Percentiles rank a stretch among this genome's conserved stretches.
Evolutionary conservation across 2,888 invertebrate genomes (phyloP).

Genomic region (Malachius bipustulatus): DNA sequence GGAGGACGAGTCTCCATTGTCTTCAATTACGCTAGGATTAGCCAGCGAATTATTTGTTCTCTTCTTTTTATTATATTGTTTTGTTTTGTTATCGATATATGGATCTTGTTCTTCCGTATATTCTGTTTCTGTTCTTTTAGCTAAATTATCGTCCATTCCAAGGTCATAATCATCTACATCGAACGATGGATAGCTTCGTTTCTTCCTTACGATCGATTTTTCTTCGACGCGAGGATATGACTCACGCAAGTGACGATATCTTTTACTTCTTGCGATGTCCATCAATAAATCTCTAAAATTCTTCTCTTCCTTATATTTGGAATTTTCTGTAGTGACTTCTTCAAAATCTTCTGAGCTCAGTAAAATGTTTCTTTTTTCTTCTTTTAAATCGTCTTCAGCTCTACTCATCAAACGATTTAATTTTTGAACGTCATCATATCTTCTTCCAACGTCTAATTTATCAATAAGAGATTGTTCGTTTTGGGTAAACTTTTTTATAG

Average conservation of each 20-base stretch:
- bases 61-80: not conserved
- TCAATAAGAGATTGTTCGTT: too few relatives aligned
- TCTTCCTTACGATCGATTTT: conserved; percentile 3
- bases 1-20: too few relatives aligned
- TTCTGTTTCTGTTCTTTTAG: conserved; percentile 1
- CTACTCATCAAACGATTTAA: too few relatives aligned
- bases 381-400: too few relatives aligned
- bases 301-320: not conserved
- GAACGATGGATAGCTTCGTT: not conserved
- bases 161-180: not conserved
- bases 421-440: too few relatives aligned
- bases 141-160: not conserved
- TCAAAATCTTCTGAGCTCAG: not conserved
- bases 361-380: conserved; percentile 1
- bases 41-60: not conserved
- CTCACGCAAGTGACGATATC: not conserved
- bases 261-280: not conserved
- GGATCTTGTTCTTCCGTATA: not conserved
- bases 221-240: not conserved
- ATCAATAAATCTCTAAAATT: not conserved
- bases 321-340: not conserved
- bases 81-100: not conserved
- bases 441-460: too few relatives aligned
- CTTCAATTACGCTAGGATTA: not conserved
- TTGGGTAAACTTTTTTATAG: too few relatives aligned